phyloP scores from a whole-genome alignment of 2,797 vertebrate species.

The Malurus leucopterus region DNA sequence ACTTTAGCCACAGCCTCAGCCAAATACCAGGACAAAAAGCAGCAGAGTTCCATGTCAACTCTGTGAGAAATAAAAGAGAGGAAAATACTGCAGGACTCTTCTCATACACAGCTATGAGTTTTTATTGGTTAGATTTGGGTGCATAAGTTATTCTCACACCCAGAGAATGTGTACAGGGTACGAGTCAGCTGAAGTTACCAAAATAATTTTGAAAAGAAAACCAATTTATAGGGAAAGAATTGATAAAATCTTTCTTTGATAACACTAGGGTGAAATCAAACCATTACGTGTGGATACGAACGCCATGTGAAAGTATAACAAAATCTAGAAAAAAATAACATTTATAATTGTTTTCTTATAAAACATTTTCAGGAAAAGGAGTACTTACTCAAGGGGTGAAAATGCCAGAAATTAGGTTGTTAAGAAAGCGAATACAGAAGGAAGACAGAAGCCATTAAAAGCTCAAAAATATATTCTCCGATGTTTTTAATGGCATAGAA shows the following conservation, averaged over 20 bases:
- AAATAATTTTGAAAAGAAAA: background rate
- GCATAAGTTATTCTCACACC: background rate
- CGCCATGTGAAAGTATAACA: slow-evolving; percentile 20
- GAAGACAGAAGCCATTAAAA: slow-evolving; percentile 45
- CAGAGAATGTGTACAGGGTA: background rate
- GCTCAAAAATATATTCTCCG: slow-evolving; percentile 8
- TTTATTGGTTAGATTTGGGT: background rate
- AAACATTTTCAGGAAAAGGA: slow-evolving; percentile 58
- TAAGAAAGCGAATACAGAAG: slow-evolving; percentile 43
- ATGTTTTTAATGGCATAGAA: slow-evolving; percentile 52
- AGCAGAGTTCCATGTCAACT: background rate
- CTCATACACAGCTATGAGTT: background rate
- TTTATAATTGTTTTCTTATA: slow-evolving; percentile 48
- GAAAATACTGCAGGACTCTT: background rate
- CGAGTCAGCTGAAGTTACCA: background rate
- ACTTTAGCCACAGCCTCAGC: background rate
- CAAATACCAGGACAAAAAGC: background rate
- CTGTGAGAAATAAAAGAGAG: background rate
- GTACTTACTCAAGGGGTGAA: slow-evolving; percentile 15
- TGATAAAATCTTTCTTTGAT: slow-evolving; percentile 32
- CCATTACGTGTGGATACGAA: background rate
- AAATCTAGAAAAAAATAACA: slow-evolving; percentile 43
- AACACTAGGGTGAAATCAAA: background rate
- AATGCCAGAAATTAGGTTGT: slow-evolving; percentile 33
- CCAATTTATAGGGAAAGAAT: background rate